Conservation (phyloP, 2,797 vertebrate species). For the Liparis tanakae region DNA sequence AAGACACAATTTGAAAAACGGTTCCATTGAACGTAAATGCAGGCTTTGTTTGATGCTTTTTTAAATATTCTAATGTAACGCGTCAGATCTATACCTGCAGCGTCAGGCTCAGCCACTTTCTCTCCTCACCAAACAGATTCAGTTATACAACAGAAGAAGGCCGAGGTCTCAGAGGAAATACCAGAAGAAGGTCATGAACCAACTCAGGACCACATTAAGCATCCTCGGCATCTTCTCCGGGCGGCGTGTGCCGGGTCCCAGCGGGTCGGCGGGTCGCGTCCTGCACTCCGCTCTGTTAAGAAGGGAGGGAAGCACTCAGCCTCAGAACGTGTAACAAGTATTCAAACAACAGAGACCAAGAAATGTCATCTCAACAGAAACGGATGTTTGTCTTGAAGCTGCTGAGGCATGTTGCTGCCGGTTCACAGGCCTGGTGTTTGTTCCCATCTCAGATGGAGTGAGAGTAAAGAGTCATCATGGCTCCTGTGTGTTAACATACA, state of each 20-base stretch:
- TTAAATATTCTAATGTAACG: neutral
- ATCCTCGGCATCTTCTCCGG: conserved; percentile 25
- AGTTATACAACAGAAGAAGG: conserved; percentile 33
- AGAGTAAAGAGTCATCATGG: conserved; percentile 16
- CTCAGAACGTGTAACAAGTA: conserved; percentile 20
- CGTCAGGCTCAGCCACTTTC: neutral
- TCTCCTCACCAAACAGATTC: neutral
- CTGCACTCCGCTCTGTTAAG: conserved; percentile 44
- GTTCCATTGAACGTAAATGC: conserved; percentile 2
- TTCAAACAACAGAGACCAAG: conserved; percentile 41
- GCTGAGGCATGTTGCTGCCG: conserved; percentile 37
- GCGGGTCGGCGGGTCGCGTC: conserved; percentile 34
- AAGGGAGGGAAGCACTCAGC: conserved; percentile 40
- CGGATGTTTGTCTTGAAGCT: conserved; percentile 38
- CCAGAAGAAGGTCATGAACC: conserved; percentile 31
- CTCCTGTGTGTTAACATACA: neutral
- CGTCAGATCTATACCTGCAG: neutral
- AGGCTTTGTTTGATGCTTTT: neutral
- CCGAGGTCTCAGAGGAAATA: conserved; percentile 33
- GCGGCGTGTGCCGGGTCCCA: conserved; percentile 33
- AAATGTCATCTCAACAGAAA: conserved; percentile 23
- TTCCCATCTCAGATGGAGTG: conserved; percentile 28
- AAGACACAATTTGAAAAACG: conserved; percentile 1
- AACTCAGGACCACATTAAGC: conserved; percentile 44
- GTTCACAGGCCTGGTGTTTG: conserved; percentile 36